Conservation (phyloP, 2,113 vertebrate genomes). For the Antidorcas marsupialis region DNA sequence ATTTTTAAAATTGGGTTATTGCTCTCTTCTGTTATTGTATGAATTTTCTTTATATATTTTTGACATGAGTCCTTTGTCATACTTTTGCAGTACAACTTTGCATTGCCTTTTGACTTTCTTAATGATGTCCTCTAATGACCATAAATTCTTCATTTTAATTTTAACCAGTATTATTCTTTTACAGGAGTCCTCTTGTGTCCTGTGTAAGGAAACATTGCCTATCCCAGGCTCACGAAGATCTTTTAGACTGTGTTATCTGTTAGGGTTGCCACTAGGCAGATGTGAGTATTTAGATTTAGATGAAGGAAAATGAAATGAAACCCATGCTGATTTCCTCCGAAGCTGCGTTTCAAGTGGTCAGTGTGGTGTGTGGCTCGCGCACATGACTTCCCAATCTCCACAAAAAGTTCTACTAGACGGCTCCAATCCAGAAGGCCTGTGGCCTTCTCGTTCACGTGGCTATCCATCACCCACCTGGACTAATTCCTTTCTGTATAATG, state of each 20-base stretch:
- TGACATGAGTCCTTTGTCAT: background rate
- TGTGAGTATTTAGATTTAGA: background rate
- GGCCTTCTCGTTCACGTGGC: background rate
- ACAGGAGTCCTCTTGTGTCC: background rate
- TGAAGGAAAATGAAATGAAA: background rate
- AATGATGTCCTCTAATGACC: background rate
- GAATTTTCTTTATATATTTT: background rate
- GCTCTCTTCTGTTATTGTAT: background rate
- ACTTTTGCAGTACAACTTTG: background rate
- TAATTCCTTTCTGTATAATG: background rate
- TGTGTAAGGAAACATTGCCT: background rate
- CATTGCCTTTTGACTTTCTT: background rate
- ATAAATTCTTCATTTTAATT: conserved; percentile 9
- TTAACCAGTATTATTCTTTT: background rate
- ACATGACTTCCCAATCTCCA: background rate
- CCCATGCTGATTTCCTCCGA: background rate
- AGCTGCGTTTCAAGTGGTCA: background rate
- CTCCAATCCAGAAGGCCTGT: background rate
- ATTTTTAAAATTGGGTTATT: background rate
- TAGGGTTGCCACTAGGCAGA: background rate
- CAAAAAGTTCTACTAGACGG: background rate
- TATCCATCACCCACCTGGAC: background rate
- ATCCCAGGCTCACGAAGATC: background rate
- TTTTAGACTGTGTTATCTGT: background rate
- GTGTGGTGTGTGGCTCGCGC: background rate